Percentiles rank a stretch among this genome's conserved stretches.
Evolutionary conservation across 2,797 vertebrate species (phyloP).

Genomic region (Poeciliopsis paucimaculata): DNA sequence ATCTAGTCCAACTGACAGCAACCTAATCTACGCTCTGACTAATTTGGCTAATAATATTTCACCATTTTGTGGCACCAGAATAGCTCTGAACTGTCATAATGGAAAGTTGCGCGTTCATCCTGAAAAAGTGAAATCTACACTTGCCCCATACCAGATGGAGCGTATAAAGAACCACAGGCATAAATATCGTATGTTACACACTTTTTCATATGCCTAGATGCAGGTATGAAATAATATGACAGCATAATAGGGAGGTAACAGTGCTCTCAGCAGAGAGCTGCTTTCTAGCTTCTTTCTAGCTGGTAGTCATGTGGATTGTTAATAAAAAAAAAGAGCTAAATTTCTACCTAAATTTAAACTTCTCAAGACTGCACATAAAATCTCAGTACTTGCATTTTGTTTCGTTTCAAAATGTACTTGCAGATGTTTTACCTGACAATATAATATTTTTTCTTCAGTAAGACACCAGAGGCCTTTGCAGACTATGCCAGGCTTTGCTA

Average conservation of each 20-base stretch:
- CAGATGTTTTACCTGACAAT: background rate
- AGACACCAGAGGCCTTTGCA: constrained; percentile 85
- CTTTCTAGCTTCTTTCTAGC: background rate
- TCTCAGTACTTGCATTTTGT: background rate
- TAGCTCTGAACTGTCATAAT: background rate
- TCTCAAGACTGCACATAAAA: background rate
- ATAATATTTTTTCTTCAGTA: constrained; percentile 40
- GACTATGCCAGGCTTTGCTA: constrained; percentile 92
- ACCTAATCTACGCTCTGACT: background rate
- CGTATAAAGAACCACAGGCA: no score
- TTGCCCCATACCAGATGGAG: no score
- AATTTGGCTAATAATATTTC: background rate
- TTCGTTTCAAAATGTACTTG: background rate
- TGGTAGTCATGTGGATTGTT: background rate
- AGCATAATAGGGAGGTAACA: no score
- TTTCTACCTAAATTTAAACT: background rate
- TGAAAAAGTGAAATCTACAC: no score
- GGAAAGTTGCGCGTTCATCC: no score
- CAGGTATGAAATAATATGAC: no score
- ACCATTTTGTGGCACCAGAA: background rate
- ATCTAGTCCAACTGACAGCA: background rate
- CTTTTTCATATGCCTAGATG: no score
- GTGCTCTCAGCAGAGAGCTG: no score
- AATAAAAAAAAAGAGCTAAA: background rate
- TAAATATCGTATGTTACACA: no score